Evolutionary conservation across 2,113 vertebrate species (phyloP).

Genomic region (Oxyura jamaicensis): DNA sequence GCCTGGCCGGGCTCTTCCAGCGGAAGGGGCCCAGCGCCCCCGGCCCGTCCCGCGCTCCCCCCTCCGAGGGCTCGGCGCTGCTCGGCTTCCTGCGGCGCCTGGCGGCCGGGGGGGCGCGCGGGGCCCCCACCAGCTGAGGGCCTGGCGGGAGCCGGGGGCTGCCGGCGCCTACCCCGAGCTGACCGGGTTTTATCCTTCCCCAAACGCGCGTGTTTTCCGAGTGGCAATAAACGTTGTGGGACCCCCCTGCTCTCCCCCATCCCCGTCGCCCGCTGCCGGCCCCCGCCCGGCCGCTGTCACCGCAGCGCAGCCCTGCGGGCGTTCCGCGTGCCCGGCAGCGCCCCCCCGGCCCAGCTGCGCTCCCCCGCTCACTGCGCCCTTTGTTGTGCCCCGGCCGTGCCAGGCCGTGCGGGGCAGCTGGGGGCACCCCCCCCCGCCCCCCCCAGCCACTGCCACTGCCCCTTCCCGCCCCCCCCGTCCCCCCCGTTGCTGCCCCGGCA

Average conservation of each 20-base stretch:
- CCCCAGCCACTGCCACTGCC: no score
- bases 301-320: no score
- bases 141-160: background rate
- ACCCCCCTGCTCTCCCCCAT: background rate
- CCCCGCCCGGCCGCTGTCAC: no score
- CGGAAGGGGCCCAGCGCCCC: no score
- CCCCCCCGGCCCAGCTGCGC: background rate
- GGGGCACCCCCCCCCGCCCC: no score
- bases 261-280: no score
- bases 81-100: background rate
- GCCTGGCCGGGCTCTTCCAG: background rate
- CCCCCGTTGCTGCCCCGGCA: no score
- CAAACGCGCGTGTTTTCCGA: fast-evolving
- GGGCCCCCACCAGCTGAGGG: background rate
- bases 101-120: background rate
- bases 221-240: background rate
- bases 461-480: no score
- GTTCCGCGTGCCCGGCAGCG: no score
- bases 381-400: background rate
- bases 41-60: background rate
- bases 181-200: background rate
- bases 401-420: background rate
- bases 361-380: background rate
- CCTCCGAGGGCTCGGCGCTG: background rate
- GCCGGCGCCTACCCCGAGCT: no score